Percentiles rank a stretch among this genome's conserved stretches.
Evolutionary conservation across 2,113 vertebrate species (phyloP).

Genomic region (Lipophrys pholis): DNA sequence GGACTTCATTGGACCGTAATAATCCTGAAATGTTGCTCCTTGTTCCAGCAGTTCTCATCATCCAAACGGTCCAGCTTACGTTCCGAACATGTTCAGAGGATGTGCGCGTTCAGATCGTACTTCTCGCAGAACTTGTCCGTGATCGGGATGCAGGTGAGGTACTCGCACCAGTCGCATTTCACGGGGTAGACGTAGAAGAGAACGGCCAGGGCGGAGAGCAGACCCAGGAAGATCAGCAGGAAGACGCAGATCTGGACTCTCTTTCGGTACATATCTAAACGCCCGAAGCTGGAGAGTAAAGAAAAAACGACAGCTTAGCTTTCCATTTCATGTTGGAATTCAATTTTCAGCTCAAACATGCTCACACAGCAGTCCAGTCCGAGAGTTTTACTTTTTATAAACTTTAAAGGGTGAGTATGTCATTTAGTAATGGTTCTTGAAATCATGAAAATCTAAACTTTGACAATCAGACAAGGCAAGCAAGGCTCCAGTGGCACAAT

Average conservation of each 20-base stretch:
- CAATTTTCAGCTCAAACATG: background rate
- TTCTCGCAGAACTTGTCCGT: conserved; percentile 98
- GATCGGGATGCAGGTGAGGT: conserved; percentile 98
- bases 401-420: too few relatives aligned
- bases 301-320: background rate
- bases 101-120: conserved; percentile 95
- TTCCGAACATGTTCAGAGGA: conserved; percentile 83
- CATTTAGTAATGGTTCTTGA: too few relatives aligned
- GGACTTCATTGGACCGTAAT: background rate
- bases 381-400: too few relatives aligned
- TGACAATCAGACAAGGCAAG: too few relatives aligned
- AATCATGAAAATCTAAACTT: too few relatives aligned
- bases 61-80: background rate
- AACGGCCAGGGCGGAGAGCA: conserved; percentile 91
- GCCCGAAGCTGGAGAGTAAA: conserved; percentile 84
- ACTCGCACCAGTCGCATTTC: conserved; percentile 96
- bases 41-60: background rate
- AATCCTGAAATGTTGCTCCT: conserved; percentile 13
- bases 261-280: conserved; percentile 93
- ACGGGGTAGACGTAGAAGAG: conserved; percentile 95
- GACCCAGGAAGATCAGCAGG: conserved; percentile 90
- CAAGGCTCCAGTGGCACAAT: conserved; percentile 51
- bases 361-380: too few relatives aligned
- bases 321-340: background rate
- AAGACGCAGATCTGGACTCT: conserved; percentile 92